A percentile compares a stretch with the other conserved stretches of the same genome.
phyloP scores from a whole-genome alignment of 2,113 vertebrate genomes.

The Lagopus leucura region DNA sequence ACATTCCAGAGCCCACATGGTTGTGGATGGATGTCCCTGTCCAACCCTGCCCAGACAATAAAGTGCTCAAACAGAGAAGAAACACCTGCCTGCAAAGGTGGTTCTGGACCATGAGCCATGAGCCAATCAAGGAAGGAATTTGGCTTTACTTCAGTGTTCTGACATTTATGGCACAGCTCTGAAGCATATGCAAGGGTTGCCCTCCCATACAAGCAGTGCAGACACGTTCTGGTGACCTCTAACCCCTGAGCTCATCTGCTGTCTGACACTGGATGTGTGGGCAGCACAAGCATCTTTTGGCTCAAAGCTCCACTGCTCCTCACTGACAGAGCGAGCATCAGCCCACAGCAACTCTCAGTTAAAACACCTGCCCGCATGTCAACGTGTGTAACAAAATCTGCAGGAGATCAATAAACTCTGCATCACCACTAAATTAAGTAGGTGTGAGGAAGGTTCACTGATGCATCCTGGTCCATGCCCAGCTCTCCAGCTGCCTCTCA shows the following conservation, averaged over 20 bases:
- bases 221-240: neutral
- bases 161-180: neutral
- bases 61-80: neutral
- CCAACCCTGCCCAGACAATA: neutral
- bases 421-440: neutral
- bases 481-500: neutral
- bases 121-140: neutral
- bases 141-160: neutral
- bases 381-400: neutral
- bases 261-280: neutral
- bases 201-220: neutral
- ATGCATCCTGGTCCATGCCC: neutral
- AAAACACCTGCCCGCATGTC: neutral
- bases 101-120: neutral
- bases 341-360: neutral
- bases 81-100: neutral
- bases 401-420: fast-evolving
- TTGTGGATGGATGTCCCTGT: fast-evolving
- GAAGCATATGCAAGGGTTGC: neutral
- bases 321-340: neutral
- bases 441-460: neutral
- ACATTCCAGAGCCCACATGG: neutral
- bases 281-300: neutral
- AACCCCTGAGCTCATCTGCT: fast-evolving
- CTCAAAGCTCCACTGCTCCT: neutral